A percentile compares a stretch with the other conserved stretches of the same genome.
These are phyloP conservation scores for Sialia sialis DNA, from an alignment of 2,113 vertebrate genomes.

Conservation along the genomic window DNA sequence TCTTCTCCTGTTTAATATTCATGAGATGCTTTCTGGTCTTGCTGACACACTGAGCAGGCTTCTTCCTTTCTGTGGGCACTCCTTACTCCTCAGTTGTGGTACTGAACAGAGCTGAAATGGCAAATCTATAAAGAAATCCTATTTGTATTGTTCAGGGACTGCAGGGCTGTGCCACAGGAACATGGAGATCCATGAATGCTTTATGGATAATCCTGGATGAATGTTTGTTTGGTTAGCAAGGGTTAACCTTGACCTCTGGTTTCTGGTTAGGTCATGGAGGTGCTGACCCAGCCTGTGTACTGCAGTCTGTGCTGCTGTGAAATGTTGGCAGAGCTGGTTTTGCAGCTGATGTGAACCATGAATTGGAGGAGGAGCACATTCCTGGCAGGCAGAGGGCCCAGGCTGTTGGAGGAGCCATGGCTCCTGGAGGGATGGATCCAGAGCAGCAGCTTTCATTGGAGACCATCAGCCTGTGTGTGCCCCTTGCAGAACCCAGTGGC, in stretches of 20 bases:
- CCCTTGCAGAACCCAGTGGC: neutral
- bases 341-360: neutral
- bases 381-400: neutral
- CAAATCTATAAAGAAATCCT: neutral
- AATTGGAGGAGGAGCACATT: neutral
- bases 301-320: neutral
- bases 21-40: neutral
- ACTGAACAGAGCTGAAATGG: neutral
- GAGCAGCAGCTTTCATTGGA: neutral
- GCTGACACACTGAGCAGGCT: neutral
- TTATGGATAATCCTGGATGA: neutral
- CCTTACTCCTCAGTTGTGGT: accelerated
- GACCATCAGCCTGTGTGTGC: neutral
- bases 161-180: neutral
- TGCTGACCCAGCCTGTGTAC: neutral
- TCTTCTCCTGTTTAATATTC: neutral
- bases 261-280: accelerated
- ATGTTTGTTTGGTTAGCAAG: neutral
- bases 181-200: accelerated
- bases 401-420: neutral
- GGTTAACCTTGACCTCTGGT: neutral
- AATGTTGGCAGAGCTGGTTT: neutral
- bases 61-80: neutral
- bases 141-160: neutral
- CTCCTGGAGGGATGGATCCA: neutral